Conservation (phyloP, 2,797 vertebrate genomes). For the Champsocephalus gunnari region DNA sequence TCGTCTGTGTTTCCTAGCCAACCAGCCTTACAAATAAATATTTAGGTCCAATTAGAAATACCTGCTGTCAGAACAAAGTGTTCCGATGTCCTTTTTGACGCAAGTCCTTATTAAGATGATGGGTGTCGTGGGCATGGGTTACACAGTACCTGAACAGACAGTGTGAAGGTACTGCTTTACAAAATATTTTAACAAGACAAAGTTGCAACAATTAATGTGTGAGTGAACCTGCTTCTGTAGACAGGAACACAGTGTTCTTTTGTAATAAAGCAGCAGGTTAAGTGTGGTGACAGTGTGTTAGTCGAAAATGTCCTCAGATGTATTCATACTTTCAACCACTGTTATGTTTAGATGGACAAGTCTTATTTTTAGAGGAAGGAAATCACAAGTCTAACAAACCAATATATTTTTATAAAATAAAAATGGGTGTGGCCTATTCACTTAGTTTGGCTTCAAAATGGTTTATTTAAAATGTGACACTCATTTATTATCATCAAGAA, state of each 20-base stretch:
- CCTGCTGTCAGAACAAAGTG: conserved; percentile 31
- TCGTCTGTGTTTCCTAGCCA: too few species aligned
- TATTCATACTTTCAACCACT: not conserved
- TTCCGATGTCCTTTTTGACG: conserved; percentile 17
- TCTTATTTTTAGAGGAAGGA: not conserved
- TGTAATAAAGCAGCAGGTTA: conserved; percentile 22
- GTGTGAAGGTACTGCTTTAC: conserved; percentile 4
- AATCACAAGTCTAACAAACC: not conserved
- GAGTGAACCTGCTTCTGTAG: not conserved
- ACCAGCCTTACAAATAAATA: too few species aligned
- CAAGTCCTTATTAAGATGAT: conserved; percentile 1
- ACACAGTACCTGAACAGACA: conserved; percentile 28
- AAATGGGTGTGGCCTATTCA: too few species aligned
- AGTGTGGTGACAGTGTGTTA: conserved; percentile 1
- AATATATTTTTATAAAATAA: not conserved
- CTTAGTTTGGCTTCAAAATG: not conserved
- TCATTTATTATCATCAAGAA: too few species aligned
- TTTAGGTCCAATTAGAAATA: conserved; percentile 39
- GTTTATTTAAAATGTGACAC: not conserved
- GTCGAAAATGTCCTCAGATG: not conserved
- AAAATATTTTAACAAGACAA: conserved; percentile 9
- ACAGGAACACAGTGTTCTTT: not conserved
- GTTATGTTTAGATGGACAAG: conserved; percentile 5
- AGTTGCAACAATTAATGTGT: conserved; percentile 12
- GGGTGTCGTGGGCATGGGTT: conserved; percentile 21